Evolutionary conservation across 2,797 vertebrate species (phyloP).

Genomic region (Syngnathus acus): DNA sequence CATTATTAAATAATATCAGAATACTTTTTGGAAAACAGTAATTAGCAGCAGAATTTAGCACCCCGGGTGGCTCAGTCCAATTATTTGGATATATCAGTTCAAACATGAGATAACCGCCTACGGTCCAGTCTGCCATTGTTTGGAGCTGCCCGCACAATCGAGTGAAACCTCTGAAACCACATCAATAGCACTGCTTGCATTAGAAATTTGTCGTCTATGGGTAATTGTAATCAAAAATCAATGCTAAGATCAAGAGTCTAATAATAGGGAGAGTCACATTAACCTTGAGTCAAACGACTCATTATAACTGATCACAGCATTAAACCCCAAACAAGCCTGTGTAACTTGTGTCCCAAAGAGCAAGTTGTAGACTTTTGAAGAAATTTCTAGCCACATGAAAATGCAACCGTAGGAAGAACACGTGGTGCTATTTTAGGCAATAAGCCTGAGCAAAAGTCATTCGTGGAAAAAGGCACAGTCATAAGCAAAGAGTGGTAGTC

Average conservation of each 20-base stretch:
- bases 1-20: background rate
- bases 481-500: no score
- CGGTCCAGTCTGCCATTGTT: constrained; percentile 18
- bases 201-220: background rate
- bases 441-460: no score
- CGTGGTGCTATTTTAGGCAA: background rate
- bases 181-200: background rate
- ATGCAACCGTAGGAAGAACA: background rate
- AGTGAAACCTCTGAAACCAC: constrained; percentile 9
- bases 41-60: constrained; percentile 5
- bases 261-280: background rate
- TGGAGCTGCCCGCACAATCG: constrained; percentile 11
- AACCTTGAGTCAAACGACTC: background rate
- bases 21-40: constrained; percentile 6
- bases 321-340: background rate
- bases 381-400: background rate
- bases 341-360: background rate
- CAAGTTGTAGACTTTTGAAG: background rate
- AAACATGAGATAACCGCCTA: constrained; percentile 25
- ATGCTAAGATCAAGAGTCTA: background rate
- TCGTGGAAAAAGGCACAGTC: no score
- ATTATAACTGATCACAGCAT: background rate
- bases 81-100: constrained; percentile 26
- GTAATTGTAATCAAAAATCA: background rate
- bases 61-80: constrained; percentile 18